Base-by-base conservation (phyloP, 2,888 invertebrate genomes). In the Autographa pulchrina region DNA sequence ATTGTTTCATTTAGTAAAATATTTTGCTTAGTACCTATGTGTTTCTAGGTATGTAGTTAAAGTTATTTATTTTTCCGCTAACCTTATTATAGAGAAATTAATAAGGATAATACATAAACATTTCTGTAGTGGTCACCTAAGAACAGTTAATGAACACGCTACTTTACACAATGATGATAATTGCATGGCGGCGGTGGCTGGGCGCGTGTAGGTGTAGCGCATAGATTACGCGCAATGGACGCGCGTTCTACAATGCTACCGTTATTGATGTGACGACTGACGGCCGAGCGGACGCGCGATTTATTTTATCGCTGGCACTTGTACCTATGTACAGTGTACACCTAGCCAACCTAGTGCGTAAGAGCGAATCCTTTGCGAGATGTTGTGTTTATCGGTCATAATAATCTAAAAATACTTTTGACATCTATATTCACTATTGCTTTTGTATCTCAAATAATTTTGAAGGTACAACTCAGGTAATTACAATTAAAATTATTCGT, bases 181-280 rank as follows among this genome's bases (percentile, higher is more conserved):
- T 76, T 72, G 70, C 75, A 64, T 66, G 74, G 62, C 14, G 65
- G 66, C 69, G 65, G 67, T 65, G 48, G 62, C 25, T n/a, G n/a
- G 31, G 48, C 58, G 68, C 41, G 70, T 78, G 77, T 74, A 77
- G 73, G 79, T 79, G 74, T 72, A 72, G 58, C 68, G 68, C 83
- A 65, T 82, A 82, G 71, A 83, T 83, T 69, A 78, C 72, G 61
- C 58, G 83, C 82, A 76, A 80, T 74, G 80, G 78, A 72, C 70
- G 70, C 25, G 73, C 65, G 66, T 68, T 70, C 70, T 69, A 77
- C 77, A 75, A 78, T 43, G 63, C 14, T 62, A 54, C 25, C 70
- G 75, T 81, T 77, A 83, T 82, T 77, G 81, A 82, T 81, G 82
- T 64, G 74, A 72, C 78, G 74, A 74, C 71, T 66, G 84, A 75